Evolutionary conservation across 2,888 invertebrate species (phyloP).

Genomic region (Scaptomyza cyrtandrae): DNA sequence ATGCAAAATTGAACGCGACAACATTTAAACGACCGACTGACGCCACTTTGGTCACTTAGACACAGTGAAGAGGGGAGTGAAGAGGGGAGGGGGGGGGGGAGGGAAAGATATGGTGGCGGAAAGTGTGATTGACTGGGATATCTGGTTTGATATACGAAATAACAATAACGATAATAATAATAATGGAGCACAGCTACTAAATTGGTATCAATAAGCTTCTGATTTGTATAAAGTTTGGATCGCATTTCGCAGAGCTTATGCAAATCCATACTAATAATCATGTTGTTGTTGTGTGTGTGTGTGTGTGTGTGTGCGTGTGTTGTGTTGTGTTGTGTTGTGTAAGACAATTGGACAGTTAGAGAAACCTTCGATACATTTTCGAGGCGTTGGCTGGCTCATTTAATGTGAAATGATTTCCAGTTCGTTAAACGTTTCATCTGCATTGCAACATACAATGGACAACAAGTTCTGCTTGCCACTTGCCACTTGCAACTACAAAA

Average conservation of each 20-base stretch:
- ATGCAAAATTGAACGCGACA: constrained; percentile 46
- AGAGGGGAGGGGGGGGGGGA: not conserved
- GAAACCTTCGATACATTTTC: constrained; percentile 17
- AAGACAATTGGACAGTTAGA: not conserved
- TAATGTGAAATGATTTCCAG: constrained; percentile 46
- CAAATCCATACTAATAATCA: constrained; percentile 68
- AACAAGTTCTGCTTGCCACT: no score
- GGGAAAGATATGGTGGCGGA: no score
- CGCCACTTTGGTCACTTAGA: constrained; percentile 36
- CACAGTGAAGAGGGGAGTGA: not conserved
- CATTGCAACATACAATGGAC: no score
- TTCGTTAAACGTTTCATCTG: no score
- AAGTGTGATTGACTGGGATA: no score
- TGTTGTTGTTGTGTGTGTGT: constrained; percentile 38
- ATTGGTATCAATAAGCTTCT: constrained; percentile 73
- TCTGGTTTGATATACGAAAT: no score
- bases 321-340: not conserved
- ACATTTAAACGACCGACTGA: constrained; percentile 30
- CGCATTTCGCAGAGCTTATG: constrained; percentile 67
- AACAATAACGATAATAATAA: constrained; percentile 34
- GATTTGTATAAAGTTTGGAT: constrained; percentile 73
- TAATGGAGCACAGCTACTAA: constrained; percentile 65
- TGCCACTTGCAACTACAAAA: constrained; percentile 4
- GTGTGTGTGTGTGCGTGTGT: no score
- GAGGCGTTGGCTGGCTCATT: constrained; percentile 51